Conservation (phyloP, 2,888 invertebrate genomes). For the Zhuqinia jingwanae region DNA sequence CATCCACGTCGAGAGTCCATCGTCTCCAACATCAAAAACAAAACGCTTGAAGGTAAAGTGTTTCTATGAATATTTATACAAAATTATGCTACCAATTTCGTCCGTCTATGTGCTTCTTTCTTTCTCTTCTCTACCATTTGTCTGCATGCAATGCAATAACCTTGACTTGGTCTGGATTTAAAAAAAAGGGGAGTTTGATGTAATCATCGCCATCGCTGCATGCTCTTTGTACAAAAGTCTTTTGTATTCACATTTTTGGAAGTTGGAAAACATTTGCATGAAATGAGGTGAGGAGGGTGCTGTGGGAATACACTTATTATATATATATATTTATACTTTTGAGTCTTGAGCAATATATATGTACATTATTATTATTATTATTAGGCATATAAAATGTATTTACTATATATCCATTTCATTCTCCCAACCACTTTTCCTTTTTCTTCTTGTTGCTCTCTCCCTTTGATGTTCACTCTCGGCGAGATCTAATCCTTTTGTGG, state of each 20-base stretch:
- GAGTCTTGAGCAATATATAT: no score
- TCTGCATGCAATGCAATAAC: background rate
- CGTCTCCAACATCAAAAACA: no score
- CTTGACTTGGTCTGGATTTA: background rate
- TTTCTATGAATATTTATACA: no score
- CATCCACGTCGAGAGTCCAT: no score
- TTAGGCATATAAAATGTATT: background rate
- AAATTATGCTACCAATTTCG: no score
- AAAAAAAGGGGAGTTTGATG: background rate
- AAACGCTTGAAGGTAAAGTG: no score
- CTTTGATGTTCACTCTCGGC: background rate
- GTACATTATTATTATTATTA: background rate
- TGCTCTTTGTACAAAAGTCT: no score
- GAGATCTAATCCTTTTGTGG: constrained; percentile 13
- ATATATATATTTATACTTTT: background rate
- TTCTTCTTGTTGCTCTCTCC: constrained; percentile 9
- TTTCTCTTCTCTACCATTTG: background rate
- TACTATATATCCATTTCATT: background rate
- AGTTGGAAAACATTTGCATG: constrained; percentile 2
- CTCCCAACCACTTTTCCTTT: background rate
- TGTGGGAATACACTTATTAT: background rate
- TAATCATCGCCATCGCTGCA: no score
- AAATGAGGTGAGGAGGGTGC: background rate
- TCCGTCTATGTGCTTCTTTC: background rate
- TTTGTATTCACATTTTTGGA: background rate